Conservation (phyloP, 1,140 invertebrate genomes). For the Trichonephila clavipes region DNA sequence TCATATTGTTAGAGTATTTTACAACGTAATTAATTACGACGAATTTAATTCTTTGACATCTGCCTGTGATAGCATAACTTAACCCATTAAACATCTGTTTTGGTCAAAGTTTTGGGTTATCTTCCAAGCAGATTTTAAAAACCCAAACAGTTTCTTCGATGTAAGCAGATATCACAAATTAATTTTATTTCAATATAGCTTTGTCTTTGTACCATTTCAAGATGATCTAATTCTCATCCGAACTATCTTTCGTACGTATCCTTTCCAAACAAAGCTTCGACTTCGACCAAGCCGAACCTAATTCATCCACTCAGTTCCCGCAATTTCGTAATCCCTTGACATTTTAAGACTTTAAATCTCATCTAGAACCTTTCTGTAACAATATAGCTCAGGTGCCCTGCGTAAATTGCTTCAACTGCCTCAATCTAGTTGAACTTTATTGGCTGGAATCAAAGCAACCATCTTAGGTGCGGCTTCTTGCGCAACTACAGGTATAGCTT, state of each 20-base stretch:
- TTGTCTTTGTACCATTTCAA: neutral
- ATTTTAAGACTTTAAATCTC: slow-evolving; percentile 14
- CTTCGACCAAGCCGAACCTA: neutral
- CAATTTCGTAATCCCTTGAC: slow-evolving; percentile 7
- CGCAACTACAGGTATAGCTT: slow-evolving; percentile 42
- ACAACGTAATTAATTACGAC: too few species aligned
- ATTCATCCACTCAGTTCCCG: neutral
- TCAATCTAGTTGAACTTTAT: neutral
- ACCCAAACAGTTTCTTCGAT: too few species aligned
- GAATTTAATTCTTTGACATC: too few species aligned
- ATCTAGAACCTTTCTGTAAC: neutral
- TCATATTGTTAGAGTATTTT: too few species aligned
- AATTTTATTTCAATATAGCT: neutral
- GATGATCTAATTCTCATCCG: too few species aligned
- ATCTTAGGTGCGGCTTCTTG: slow-evolving; percentile 41
- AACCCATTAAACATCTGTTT: too few species aligned
- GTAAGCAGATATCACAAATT: too few species aligned
- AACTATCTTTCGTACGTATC: too few species aligned
- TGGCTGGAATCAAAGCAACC: neutral
- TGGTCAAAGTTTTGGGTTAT: too few species aligned
- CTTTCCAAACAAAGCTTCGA: too few species aligned
- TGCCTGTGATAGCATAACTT: too few species aligned
- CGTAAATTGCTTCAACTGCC: slow-evolving; percentile 29
- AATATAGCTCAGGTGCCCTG: neutral
- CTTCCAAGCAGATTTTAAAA: too few species aligned